A percentile compares a stretch with the other conserved stretches of the same genome.
Conservation (phyloP, 2,113 vertebrate genomes). For the Dinomys branickii region DNA sequence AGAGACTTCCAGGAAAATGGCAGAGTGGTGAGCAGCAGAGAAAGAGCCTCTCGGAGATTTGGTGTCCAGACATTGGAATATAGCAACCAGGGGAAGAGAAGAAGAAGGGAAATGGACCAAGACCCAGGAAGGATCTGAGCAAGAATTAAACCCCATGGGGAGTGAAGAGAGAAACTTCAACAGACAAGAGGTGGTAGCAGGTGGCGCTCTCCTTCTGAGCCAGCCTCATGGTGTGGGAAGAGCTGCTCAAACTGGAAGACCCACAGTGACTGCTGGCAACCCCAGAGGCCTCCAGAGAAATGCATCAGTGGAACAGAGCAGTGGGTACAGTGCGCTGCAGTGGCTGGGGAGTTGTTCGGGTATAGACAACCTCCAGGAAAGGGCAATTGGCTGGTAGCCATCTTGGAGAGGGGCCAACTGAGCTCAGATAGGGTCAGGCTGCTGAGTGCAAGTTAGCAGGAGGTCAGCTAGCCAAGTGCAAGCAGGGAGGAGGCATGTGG, state of each 20-base stretch:
- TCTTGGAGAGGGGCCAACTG: not conserved
- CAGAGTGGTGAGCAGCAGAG: not conserved
- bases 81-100: not conserved
- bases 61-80: not conserved
- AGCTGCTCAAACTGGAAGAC: not conserved
- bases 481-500: not conserved
- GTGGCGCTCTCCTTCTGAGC: not conserved
- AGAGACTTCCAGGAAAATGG: not conserved
- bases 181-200: not conserved
- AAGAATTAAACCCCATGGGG: not conserved
- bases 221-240: not conserved
- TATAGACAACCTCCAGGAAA: not conserved
- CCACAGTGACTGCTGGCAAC: not conserved
- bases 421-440: not conserved
- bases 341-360: not conserved
- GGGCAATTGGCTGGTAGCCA: not conserved
- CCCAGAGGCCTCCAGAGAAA: not conserved
- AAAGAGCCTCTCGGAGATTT: not conserved
- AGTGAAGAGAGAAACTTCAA: not conserved
- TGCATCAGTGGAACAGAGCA: not conserved
- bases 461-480: not conserved
- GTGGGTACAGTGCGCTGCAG: no score
- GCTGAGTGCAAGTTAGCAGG: not conserved
- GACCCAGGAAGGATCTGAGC: not conserved
- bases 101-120: not conserved